Conservation (phyloP, 2,797 vertebrate genomes). For the Gadopsis marmoratus region DNA sequence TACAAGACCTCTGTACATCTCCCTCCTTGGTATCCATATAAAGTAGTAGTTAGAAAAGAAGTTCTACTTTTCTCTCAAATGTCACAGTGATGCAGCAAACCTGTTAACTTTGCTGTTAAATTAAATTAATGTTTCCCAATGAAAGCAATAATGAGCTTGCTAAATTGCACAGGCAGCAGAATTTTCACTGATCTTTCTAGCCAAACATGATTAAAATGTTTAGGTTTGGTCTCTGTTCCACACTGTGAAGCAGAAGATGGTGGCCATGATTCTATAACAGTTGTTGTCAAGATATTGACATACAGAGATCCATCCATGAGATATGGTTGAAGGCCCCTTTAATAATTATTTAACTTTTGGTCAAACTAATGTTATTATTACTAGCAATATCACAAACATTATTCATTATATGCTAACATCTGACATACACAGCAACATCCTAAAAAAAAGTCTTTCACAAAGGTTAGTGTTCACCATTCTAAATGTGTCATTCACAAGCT, state of each 20-base stretch:
- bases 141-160: neutral
- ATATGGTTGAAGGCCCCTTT: neutral
- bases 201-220: neutral
- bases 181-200: neutral
- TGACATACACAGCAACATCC: neutral
- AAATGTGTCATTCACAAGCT: constrained; percentile 9
- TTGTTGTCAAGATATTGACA: no score
- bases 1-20: neutral
- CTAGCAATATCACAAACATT: neutral
- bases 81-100: neutral
- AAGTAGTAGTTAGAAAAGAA: neutral
- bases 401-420: neutral
- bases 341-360: no score
- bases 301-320: neutral
- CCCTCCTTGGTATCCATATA: neutral
- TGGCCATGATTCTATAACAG: neutral
- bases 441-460: neutral
- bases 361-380: neutral
- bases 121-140: neutral
- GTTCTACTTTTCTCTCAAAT: neutral
- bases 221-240: neutral
- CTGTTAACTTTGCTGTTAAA: neutral
- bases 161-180: neutral
- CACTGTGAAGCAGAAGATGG: neutral
- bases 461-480: neutral